A percentile compares a stretch with the other conserved stretches of the same genome.
Evolutionary conservation across 2,797 vertebrate species (phyloP).

Genomic region (Sciurus carolinensis): DNA sequence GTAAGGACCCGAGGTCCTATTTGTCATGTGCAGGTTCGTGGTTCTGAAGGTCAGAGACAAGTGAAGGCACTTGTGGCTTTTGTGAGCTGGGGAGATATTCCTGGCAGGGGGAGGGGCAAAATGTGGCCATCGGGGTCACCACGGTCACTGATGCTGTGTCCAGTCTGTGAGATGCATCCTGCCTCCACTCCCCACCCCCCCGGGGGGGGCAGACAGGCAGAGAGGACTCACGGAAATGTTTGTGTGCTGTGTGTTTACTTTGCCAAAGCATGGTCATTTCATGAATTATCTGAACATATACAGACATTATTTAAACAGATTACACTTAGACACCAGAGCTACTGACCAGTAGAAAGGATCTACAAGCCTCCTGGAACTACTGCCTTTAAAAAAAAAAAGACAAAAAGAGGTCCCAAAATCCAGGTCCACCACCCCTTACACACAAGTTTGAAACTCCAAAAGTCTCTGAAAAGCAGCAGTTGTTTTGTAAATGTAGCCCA

Average conservation of each 20-base stretch:
- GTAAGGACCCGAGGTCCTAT: not conserved
- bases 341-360: not conserved
- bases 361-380: not conserved
- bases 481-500: not conserved
- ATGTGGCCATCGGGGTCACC: not conserved
- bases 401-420: not conserved
- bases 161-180: not conserved
- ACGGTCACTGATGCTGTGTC: rapidly evolving
- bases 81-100: not conserved
- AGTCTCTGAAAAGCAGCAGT: not conserved
- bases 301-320: not conserved
- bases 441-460: not conserved
- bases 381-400: not conserved
- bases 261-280: not conserved
- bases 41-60: conserved; percentile 15
- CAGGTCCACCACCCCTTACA: not conserved
- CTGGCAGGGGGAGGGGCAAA: not conserved
- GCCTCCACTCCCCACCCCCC: not conserved
- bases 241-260: rapidly evolving
- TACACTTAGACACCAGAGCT: no score
- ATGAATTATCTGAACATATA: not conserved
- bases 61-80: not conserved
- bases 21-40: not conserved
- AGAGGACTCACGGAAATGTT: not conserved
- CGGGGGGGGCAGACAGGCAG: rapidly evolving